phyloP scores from a whole-genome alignment of 2,113 vertebrate species.

The Oceanites oceanicus region DNA sequence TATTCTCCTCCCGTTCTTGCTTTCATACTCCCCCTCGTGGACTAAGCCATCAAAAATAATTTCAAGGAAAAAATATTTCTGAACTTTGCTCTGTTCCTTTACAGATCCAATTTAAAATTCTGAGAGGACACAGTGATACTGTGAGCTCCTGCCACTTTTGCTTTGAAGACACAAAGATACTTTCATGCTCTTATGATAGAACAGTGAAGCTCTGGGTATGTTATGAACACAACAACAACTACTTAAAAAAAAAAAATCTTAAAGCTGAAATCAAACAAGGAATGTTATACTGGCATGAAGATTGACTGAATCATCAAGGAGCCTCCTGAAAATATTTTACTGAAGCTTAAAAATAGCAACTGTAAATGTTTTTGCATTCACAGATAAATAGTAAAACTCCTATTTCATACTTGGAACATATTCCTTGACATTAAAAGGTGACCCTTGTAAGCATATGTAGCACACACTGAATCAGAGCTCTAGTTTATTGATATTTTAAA shows the following conservation, averaged over 20 bases:
- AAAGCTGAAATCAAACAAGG: background rate
- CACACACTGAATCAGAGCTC: background rate
- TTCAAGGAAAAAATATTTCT: background rate
- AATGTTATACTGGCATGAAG: background rate
- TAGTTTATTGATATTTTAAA: background rate
- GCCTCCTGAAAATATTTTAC: background rate
- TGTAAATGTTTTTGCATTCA: background rate
- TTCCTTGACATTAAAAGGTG: background rate
- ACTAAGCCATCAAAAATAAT: background rate
- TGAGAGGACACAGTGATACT: constrained; percentile 35
- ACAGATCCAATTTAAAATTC: constrained; percentile 64
- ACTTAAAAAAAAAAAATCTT: too few species aligned
- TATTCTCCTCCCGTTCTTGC: background rate
- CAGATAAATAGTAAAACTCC: background rate
- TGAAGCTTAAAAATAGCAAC: background rate
- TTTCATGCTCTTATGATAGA: constrained; percentile 60
- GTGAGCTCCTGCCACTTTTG: constrained; percentile 75
- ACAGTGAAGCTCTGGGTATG: constrained; percentile 70
- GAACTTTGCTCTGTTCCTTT: background rate
- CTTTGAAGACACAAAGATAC: constrained; percentile 64
- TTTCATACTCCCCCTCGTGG: background rate
- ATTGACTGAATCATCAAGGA: background rate
- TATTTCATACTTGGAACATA: background rate
- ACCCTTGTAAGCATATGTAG: background rate
- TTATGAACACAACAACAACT: background rate